Base-by-base conservation (phyloP, 2,888 invertebrate genomes). In the Eumacrocentrus americanus region DNA sequence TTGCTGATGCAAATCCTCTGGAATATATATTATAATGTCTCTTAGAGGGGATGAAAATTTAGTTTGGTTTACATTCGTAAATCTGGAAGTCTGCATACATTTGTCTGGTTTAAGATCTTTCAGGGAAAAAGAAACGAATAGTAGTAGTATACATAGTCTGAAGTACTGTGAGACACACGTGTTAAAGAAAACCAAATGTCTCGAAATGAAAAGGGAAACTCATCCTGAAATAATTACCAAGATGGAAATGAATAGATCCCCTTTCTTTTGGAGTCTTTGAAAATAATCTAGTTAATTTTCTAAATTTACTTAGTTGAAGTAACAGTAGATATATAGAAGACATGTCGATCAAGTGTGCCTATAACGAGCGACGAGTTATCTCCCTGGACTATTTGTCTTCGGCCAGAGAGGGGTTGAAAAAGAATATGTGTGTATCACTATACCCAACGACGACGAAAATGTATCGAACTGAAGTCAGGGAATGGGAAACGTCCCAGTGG, bases 351-450 rank as follows among this genome's bases (percentile, higher is more conserved):
- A 64, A 51, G 44, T 58, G 50, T 34, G 12, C 37, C 23, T 34
- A 58, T 60, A 63, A 63, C 47, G 57, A 63, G 63, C 57, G 60
- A 48, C 53, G 59, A 57, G 50, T 55, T 62, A 62, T 64, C 60
- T 54, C 38, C 42, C 7, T 53, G 59, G 61, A 68, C 75, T 75
- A 77, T 79, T 77, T 76, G 74, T 79, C 76, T 78, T 71, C 62
- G 60, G 55, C 52, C 40, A 51, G 61, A n/a, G n/a, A 61, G 68
- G 65, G 69, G 64, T 65, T 62, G 68, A 69, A 68, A 64, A 57
- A 57, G 56, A 42, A 58, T 35, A 52, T 20, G 57, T 60, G 22
- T 23, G 48, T 50, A 53, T 59, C 53, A 55, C 38, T 34, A 50
- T 12, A 58, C 42, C 14, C 16, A 50, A 52, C 20, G 42, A n/a